A percentile compares a stretch with the other conserved stretches of the same genome.
These are phyloP conservation scores for Cherax quadricarinatus DNA, from an alignment of 1,140 invertebrate species.

Conservation along the genomic window DNA sequence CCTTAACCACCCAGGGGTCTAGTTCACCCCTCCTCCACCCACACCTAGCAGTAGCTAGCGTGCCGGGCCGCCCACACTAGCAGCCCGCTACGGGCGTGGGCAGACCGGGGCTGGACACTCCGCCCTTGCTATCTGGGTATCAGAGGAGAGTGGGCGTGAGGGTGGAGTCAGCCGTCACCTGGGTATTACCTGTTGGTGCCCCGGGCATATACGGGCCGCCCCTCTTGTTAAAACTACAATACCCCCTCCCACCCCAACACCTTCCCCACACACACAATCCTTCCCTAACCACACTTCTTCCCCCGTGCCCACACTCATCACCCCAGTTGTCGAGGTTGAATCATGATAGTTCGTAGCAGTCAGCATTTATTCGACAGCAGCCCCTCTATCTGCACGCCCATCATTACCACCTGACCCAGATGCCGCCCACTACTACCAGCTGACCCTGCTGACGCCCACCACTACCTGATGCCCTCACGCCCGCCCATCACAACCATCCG, in stretches of 20 bases:
- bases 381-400: neutral
- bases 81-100: conserved; percentile 41
- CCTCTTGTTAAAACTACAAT: neutral
- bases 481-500: too few species aligned
- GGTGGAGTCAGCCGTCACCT: conserved; percentile 54
- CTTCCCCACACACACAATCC: neutral
- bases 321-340: neutral
- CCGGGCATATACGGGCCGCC: neutral
- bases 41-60: neutral
- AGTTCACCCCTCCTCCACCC: too few species aligned
- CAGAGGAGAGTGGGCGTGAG: conserved; percentile 48
- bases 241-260: neutral
- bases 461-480: too few species aligned
- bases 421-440: neutral
- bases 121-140: conserved; percentile 59
- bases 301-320: neutral
- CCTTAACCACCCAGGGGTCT: too few species aligned
- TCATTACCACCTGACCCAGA: neutral
- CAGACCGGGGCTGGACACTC: conserved; percentile 62
- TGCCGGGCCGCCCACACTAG: conserved; percentile 19
- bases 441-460: neutral
- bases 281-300: neutral
- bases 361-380: neutral
- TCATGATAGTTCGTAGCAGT: too few species aligned
- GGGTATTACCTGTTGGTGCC: conserved; percentile 6